Percentiles rank a stretch among this genome's conserved stretches.
Evolutionary conservation across 2,113 vertebrate genomes (phyloP).

Genomic region (Gymnocephalus cernua): DNA sequence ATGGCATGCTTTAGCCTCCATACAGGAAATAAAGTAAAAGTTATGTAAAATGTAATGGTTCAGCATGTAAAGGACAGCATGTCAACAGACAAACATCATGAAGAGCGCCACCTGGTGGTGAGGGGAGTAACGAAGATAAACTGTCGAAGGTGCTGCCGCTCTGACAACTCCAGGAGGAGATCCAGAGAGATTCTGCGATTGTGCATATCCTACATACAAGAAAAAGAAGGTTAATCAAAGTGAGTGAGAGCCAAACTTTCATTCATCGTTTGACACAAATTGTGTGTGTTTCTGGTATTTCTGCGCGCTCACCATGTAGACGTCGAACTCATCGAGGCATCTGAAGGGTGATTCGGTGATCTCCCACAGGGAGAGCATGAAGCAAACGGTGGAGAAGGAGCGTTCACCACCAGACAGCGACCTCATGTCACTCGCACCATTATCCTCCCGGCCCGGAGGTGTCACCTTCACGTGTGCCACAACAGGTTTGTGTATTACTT

Average conservation of each 20-base stretch:
- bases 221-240: neutral
- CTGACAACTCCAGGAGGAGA: constrained; percentile 77
- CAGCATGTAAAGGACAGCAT: neutral
- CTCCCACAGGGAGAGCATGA: constrained; percentile 94
- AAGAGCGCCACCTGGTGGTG: constrained; percentile 68
- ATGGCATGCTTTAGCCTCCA: neutral
- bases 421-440: constrained; percentile 86
- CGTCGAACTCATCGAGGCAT: constrained; percentile 95
- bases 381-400: constrained; percentile 95
- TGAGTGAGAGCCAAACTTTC: neutral
- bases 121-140: constrained; percentile 80
- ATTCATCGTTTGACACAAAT: neutral
- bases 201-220: constrained; percentile 76
- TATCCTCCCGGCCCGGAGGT: constrained; percentile 56
- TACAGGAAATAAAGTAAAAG: neutral
- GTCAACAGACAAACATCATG: neutral
- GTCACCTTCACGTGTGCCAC: constrained; percentile 45
- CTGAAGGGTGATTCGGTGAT: constrained; percentile 95
- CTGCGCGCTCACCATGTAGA: constrained; percentile 90
- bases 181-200: constrained; percentile 78
- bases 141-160: constrained; percentile 77
- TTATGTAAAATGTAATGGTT: neutral
- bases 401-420: constrained; percentile 93
- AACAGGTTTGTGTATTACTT: constrained; percentile 9
- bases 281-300: neutral